Percentiles rank a stretch among this genome's conserved stretches.
Evolutionary conservation across 1,140 invertebrate genomes (phyloP).

Genomic region (Lepidotrigona ventralis): DNA sequence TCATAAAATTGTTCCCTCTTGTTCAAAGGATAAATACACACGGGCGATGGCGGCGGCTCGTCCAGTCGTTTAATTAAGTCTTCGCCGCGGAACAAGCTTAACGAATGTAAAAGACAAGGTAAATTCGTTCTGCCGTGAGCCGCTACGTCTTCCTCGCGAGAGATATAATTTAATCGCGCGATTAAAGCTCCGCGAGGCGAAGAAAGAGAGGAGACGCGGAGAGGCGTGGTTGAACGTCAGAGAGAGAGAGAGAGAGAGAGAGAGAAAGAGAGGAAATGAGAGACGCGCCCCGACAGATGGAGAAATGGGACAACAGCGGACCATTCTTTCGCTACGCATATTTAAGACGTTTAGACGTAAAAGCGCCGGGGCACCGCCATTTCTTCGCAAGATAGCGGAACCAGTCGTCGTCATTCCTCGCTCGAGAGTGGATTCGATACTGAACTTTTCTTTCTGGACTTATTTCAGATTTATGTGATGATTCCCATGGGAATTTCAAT

Average conservation of each 20-base stretch:
- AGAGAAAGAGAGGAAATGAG: neutral
- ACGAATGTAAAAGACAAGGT: conserved; percentile 21
- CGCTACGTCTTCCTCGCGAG: conserved; percentile 20
- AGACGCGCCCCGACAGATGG: conserved; percentile 13
- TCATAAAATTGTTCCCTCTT: conserved; percentile 14
- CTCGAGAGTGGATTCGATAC: neutral
- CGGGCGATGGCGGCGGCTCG: neutral
- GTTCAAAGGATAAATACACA: conserved; percentile 21
- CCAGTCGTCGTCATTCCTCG: neutral
- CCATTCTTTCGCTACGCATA: conserved; percentile 7
- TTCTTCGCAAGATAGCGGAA: neutral
- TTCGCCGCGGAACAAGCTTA: conserved; percentile 28
- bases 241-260: neutral
- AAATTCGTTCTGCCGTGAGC: conserved; percentile 32
- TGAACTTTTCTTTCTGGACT: neutral
- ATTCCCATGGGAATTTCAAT: neutral
- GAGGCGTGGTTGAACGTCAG: conserved; percentile 2
- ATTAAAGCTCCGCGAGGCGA: conserved; percentile 38
- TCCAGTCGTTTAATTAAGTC: conserved; percentile 49
- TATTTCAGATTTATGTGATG: too few species aligned
- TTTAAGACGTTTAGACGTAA: conserved; percentile 17
- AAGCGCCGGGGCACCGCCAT: neutral
- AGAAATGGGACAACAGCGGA: neutral
- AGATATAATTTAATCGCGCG: conserved; percentile 49
- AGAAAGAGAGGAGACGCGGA: neutral